phyloP scores from a whole-genome alignment of 2,797 vertebrate genomes.

The Discoglossus pictus region DNA sequence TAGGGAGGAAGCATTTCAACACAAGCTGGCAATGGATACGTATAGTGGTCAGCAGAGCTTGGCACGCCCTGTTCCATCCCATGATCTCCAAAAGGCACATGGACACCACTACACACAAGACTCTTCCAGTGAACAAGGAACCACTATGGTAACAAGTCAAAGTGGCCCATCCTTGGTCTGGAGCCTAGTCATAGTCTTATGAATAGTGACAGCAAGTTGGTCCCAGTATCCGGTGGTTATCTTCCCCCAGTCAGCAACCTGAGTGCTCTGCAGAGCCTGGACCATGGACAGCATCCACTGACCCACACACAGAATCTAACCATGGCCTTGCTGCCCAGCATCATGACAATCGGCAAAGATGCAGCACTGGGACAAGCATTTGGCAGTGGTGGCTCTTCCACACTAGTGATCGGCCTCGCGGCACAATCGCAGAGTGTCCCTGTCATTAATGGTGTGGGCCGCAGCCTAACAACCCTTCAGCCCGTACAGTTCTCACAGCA shows the following conservation, averaged over 20 bases:
- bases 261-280: constrained; percentile 89
- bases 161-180: constrained; percentile 76
- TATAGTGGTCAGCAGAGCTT: constrained; percentile 72
- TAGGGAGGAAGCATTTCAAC: constrained; percentile 97
- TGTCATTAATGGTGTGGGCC: constrained; percentile 92
- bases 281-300: constrained; percentile 71
- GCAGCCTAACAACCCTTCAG: constrained; percentile 92
- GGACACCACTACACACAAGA: constrained; percentile 76
- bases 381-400: constrained; percentile 76
- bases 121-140: constrained; percentile 75
- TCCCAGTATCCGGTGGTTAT: constrained; percentile 72
- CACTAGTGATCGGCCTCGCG: constrained; percentile 89
- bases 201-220: constrained; percentile 83
- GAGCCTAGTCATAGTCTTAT: constrained; percentile 91
- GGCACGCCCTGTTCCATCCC: constrained; percentile 57
- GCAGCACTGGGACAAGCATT: constrained; percentile 70
- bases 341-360: constrained; percentile 88
- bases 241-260: constrained; percentile 96
- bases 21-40: constrained; percentile 94
- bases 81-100: constrained; percentile 78
- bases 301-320: constrained; percentile 88
- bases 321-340: constrained; percentile 92
- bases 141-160: constrained; percentile 71
- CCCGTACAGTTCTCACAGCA: constrained; percentile 97
- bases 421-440: constrained; percentile 89